phyloP scores from a whole-genome alignment of 2,888 invertebrate species.

The Coelogynopora nodosa region DNA sequence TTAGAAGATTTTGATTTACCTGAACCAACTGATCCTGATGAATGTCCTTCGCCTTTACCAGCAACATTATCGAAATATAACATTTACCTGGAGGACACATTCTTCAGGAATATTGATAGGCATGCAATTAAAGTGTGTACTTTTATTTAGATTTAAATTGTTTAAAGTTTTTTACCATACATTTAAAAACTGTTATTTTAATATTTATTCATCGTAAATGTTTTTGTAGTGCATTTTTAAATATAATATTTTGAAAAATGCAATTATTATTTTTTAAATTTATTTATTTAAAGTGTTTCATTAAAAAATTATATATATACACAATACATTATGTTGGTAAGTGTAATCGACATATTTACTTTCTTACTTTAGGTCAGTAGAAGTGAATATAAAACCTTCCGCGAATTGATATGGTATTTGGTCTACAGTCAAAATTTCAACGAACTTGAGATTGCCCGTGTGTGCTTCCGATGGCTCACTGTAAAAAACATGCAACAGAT shows the following conservation, averaged over 20 bases:
- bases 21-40: background rate
- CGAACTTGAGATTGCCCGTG: slow-evolving; percentile 60
- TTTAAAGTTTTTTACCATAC: no score
- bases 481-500: slow-evolving; percentile 61
- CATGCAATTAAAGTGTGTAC: background rate
- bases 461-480: slow-evolving; percentile 62
- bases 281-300: no score
- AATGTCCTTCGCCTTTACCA: background rate
- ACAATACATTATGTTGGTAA: no score
- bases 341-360: background rate
- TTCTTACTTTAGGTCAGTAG: slow-evolving; percentile 56
- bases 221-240: no score
- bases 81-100: background rate
- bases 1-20: slow-evolving; percentile 9
- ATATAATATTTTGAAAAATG: no score
- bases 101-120: background rate
- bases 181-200: no score
- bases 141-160: no score
- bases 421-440: slow-evolving; percentile 54
- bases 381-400: slow-evolving; percentile 54
- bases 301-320: no score
- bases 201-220: no score
- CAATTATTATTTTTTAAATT: no score
- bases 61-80: background rate
- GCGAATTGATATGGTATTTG: slow-evolving; percentile 26